These are phyloP conservation scores for Muntiacus muntjak DNA, from an alignment of 2,113 vertebrate species.

Conservation along the genomic window DNA sequence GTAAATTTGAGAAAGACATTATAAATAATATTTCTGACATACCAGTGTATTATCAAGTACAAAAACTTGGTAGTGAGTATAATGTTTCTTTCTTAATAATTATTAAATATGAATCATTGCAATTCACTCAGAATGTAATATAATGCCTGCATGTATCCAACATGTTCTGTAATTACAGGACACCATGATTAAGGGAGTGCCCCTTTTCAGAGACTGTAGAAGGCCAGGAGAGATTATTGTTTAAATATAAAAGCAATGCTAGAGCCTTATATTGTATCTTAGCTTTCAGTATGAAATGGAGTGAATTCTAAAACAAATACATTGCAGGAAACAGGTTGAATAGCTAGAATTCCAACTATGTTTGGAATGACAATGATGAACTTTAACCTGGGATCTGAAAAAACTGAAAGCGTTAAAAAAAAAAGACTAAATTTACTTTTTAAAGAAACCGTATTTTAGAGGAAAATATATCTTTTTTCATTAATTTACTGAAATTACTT, in stretches of 20 bases:
- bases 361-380: background rate
- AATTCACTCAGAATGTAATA: slow-evolving; percentile 1
- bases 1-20: background rate
- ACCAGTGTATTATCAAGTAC: background rate
- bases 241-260: background rate
- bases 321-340: background rate
- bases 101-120: background rate
- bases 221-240: background rate
- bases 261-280: background rate
- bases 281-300: background rate
- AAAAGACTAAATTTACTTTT: background rate
- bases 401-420: background rate
- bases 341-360: background rate
- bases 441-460: background rate
- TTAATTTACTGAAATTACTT: background rate
- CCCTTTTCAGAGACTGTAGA: slow-evolving; percentile 24
- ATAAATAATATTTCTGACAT: background rate
- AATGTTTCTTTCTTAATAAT: background rate
- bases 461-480: background rate
- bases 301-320: background rate
- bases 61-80: background rate
- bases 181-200: background rate
- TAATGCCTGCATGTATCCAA: background rate
- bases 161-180: slow-evolving; percentile 16
- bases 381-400: background rate